Evolutionary conservation across 2,797 vertebrate genomes (phyloP), one percentile per base, ranked within the genome.

Genomic region (Danio albolineatus): DNA sequence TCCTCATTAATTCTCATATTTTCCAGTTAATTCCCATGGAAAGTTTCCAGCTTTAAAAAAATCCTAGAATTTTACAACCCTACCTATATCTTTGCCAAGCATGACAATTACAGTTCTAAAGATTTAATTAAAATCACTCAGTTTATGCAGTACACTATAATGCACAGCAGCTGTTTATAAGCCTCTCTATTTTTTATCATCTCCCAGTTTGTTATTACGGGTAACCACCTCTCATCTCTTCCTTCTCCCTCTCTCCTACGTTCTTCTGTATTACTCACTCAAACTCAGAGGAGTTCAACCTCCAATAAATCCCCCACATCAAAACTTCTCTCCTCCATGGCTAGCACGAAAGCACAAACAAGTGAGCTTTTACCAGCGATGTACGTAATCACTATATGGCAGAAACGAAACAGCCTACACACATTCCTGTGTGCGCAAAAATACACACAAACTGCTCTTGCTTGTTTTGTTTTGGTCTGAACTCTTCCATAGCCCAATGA

Each of bases 191-290:
- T 41, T 16, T 53, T 74, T 49, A 36, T 51, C 54, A 59, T 73
- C 74, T 81, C 53, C 60, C 56, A 46, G 51, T 28, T 73, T 67
- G 70, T 80, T 75, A 62, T 81, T 57, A 62, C 41, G 65, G 75
- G 75, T 41, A 36, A 81, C 71, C 60, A 51, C 70, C 59, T 78
- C 59, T 77, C 51, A 57, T 62, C 38, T 28, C 51, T 53, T 66
- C 73, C 72, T 44, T 75, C 82, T 75, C 78, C 57, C 48, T 69
- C 21, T 70, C 28, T 43, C 39, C 44, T 44, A 64, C 54, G 5
- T 69, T 60, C 62, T 81, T 28, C 43, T 66, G 44, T 76, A 49
- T 73, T 60, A 70, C 64, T 82, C 81, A 74, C 78, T 51, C 74
- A 44, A 60, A 62, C 61, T 73, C 38, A 76, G 56, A 36, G 70